Percentiles rank a stretch among this genome's conserved stretches.
Evolutionary conservation across 2,888 invertebrate genomes (phyloP).

Genomic region (Cataglyphis livida): DNA sequence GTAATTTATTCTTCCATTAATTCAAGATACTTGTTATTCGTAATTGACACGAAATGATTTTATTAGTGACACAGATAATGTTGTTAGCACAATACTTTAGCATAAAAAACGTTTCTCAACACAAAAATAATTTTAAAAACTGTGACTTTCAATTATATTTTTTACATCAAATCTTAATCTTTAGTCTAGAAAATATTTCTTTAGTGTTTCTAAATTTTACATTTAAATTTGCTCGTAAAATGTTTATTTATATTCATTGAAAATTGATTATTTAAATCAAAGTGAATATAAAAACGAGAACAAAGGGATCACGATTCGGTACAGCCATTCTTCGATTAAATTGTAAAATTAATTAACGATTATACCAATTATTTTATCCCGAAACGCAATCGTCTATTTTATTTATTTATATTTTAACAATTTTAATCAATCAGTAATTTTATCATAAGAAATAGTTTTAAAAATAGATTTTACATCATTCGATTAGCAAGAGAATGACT

Average conservation of each 20-base stretch:
- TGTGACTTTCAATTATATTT: not conserved
- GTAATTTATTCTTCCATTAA: not conserved
- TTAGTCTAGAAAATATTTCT: not conserved
- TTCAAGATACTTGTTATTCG: not conserved
- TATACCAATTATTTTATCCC: too few relatives aligned
- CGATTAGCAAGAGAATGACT: too few relatives aligned
- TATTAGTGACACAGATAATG: not conserved
- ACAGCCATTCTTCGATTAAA: not conserved
- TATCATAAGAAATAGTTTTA: not conserved
- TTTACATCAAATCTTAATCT: slow-evolving; percentile 22
- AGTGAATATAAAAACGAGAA: not conserved
- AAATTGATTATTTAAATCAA: slow-evolving; percentile 2
- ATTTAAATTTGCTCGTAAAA: not conserved
- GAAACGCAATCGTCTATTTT: not conserved
- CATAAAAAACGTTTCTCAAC: not conserved
- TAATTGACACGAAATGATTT: not conserved
- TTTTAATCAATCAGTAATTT: not conserved
- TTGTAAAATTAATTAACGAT: not conserved
- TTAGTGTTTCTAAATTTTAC: not conserved
- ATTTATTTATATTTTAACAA: not conserved
- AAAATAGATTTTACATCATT: not conserved
- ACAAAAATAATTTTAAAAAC: not conserved
- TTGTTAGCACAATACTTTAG: not conserved
- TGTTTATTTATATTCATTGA: not conserved
- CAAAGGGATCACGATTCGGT: slow-evolving; percentile 3